phyloP scores from a whole-genome alignment of 2,113 vertebrate genomes.

The Rhea pennata region DNA sequence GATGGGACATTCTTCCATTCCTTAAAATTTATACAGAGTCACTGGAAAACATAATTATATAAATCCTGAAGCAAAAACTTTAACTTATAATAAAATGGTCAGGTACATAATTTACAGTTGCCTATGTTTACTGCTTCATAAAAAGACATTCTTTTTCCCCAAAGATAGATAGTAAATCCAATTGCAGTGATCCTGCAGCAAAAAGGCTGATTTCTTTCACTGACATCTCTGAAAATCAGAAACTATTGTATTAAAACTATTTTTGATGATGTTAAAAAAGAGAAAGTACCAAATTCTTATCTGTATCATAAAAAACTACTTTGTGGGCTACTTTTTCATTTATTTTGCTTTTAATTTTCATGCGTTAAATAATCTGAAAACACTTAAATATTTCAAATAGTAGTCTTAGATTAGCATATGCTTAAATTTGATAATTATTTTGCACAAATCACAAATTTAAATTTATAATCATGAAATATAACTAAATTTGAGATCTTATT shows the following conservation, averaged over 20 bases:
- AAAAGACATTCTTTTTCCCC: background rate
- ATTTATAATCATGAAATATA: background rate
- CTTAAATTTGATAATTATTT: background rate
- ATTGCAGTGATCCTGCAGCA: background rate
- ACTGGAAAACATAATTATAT: background rate
- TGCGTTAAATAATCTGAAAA: background rate
- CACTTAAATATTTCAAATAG: background rate
- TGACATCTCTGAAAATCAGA: background rate
- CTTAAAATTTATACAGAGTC: background rate
- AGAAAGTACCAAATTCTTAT: background rate
- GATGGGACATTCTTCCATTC: background rate
- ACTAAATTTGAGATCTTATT: background rate
- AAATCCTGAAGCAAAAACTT: background rate
- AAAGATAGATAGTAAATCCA: background rate
- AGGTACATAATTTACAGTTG: background rate
- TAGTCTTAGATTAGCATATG: background rate
- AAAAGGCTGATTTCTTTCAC: background rate
- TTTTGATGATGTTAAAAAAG: background rate
- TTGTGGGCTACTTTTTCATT: background rate
- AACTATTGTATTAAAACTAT: background rate
- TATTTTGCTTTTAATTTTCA: background rate
- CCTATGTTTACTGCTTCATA: background rate
- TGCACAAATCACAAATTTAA: background rate
- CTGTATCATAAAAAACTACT: background rate
- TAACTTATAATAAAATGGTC: background rate